Base-by-base conservation (phyloP, 2,113 vertebrate genomes). In the Pampusana beccarii region DNA sequence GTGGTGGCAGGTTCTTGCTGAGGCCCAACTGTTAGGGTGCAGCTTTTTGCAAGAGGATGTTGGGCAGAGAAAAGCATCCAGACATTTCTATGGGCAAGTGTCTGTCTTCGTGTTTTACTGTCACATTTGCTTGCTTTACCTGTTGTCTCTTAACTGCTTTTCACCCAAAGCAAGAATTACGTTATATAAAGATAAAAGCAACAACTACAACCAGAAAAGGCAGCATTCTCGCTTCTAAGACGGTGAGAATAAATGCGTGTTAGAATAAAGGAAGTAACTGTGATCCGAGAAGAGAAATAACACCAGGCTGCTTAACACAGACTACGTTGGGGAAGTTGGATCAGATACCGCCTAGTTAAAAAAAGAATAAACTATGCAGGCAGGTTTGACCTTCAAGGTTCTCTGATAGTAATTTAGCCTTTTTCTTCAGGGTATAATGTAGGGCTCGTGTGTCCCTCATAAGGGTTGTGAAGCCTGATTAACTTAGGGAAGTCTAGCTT, bases 311-410 rank as follows among this genome's bases (percentile, higher is more conserved):
- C 42, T 72, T 34, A 38, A 36, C 16, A 5, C 34, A 34, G 29
- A 10, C 31, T 46, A 0, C 0, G 0, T 16, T 48, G 36, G 66
- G 40, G 40, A 56, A 13, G 5, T 26, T 86, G 12, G 57, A 34
- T 84, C 8, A 20, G 60, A 17, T 81, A 23, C 65, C 10, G 10
- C 65, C 53, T 88, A 5, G 28, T 88, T 88, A 58, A 75, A 34
- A 31, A 88, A 33, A 34, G n/a, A 88, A 33, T 8, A 46, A 66
- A 70, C 23, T 60, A 13, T 1, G 2, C 16, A 38, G 67, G 9
- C 51, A 50, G 61, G 33, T 58, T 81, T 91, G 77, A 64, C 70
- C 65, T 81, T 74, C 80, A 71, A 11, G 73, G 53, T 64, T 66
- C 40, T 71, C n/a, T 56, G 12, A 16, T 8, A 73, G 67, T 78